A percentile compares a stretch with the other conserved stretches of the same genome.
These are phyloP conservation scores for Sipha maydis DNA, from an alignment of 2,888 invertebrate species.

Conservation along the genomic window DNA sequence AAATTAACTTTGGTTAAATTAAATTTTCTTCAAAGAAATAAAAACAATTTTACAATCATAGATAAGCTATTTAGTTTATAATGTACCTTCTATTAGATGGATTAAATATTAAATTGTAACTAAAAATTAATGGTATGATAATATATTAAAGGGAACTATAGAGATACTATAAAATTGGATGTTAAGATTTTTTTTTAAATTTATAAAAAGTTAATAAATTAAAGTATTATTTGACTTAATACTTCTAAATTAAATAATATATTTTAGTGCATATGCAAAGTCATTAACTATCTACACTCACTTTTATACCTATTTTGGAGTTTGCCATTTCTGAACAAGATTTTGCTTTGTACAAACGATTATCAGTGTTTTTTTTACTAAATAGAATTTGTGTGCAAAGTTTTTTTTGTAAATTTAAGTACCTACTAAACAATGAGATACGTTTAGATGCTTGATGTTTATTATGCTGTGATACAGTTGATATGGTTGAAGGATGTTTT, in stretches of 20 bases:
- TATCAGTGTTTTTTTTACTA: constrained; percentile 67
- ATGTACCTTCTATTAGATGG: not conserved
- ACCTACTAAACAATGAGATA: constrained; percentile 74
- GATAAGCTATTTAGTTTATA: not conserved
- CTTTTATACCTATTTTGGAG: constrained; percentile 57
- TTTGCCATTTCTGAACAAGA: constrained; percentile 69
- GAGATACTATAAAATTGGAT: not conserved
- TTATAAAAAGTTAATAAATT: not conserved
- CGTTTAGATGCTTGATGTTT: constrained; percentile 67
- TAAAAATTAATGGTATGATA: not conserved
- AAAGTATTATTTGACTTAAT: not conserved
- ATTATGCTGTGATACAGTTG: constrained; percentile 40
- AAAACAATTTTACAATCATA: not conserved
- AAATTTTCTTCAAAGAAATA: not conserved
- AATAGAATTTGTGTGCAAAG: constrained; percentile 74
- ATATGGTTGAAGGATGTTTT: constrained; percentile 13
- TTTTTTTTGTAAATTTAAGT: constrained; percentile 77
- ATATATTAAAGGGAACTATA: not conserved
- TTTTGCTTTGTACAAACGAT: constrained; percentile 73
- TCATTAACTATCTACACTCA: constrained; percentile 44
- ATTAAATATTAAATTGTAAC: not conserved
- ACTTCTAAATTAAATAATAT: constrained; percentile 21
- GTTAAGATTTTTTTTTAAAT: not conserved
- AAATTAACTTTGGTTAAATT: constrained; percentile 51
- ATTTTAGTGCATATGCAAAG: not conserved